Percentiles rank a stretch among this genome's conserved stretches.
Evolutionary conservation across 2,888 invertebrate species (phyloP).

Genomic region (Lepidochrysops patricia): DNA sequence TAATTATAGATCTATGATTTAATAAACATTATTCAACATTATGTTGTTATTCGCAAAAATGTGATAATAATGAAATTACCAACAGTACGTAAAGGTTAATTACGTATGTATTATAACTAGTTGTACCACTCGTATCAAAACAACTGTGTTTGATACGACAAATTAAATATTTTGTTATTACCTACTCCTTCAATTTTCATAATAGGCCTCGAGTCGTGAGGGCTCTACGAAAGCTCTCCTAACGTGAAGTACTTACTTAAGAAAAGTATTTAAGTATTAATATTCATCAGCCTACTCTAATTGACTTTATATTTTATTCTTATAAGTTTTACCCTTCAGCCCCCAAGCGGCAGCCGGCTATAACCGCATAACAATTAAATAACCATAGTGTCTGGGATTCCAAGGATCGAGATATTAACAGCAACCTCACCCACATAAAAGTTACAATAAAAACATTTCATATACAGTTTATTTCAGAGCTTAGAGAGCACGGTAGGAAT

Average conservation of each 20-base stretch:
- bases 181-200: background rate
- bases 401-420: too few species aligned
- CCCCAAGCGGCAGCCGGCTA: too few species aligned
- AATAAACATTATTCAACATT: background rate
- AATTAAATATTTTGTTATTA: background rate
- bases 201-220: background rate
- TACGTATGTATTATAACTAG: background rate
- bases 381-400: too few species aligned
- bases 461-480: too few species aligned
- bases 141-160: background rate
- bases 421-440: too few species aligned
- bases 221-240: slow-evolving; percentile 2
- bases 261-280: background rate
- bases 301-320: too few species aligned
- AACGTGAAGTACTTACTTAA: background rate
- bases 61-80: background rate
- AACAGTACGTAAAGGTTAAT: background rate
- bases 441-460: too few species aligned
- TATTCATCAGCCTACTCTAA: background rate
- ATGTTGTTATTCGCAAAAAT: background rate
- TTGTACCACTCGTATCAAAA: background rate
- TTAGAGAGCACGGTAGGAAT: background rate
- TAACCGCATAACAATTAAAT: too few species aligned
- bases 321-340: too few species aligned
- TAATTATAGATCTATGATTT: background rate